These are phyloP conservation scores for Leucosticte australis DNA, from an alignment of 2,113 vertebrate genomes.

Conservation along the genomic window DNA sequence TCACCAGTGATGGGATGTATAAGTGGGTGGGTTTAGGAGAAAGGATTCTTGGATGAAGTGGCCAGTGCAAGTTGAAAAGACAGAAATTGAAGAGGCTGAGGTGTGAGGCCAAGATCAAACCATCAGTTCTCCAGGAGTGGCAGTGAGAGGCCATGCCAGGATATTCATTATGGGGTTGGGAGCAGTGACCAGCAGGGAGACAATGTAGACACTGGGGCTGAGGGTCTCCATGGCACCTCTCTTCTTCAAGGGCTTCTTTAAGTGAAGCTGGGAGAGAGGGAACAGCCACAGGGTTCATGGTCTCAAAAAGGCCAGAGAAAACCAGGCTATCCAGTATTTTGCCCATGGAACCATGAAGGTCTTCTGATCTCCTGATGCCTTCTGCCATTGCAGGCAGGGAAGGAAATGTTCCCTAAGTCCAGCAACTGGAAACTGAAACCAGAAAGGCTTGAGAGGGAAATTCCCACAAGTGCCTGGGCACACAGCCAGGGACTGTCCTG, in stretches of 20 bases:
- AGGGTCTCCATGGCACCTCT: neutral
- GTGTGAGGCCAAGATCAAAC: neutral
- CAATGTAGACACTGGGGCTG: neutral
- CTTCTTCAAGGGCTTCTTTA: neutral
- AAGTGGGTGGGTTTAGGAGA: neutral
- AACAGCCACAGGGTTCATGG: neutral
- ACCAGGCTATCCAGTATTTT: neutral
- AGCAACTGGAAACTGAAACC: neutral
- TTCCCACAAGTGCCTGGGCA: neutral
- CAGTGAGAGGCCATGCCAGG: neutral
- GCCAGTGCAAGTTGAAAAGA: neutral
- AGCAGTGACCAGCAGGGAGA: neutral
- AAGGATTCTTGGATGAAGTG: neutral
- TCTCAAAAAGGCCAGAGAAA: neutral
- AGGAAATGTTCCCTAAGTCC: neutral
- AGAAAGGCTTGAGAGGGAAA: neutral
- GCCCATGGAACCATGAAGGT: neutral
- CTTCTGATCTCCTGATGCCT: neutral
- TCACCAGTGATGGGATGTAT: neutral
- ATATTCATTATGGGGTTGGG: neutral
- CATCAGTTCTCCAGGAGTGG: neutral
- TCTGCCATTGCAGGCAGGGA: neutral
- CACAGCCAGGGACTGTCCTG: neutral
- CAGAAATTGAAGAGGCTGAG: neutral
- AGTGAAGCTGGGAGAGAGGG: neutral